A percentile compares a stretch with the other conserved stretches of the same genome.
Evolutionary conservation across 2,797 vertebrate genomes (phyloP).

Genomic region (Buphagus erythrorhynchus): DNA sequence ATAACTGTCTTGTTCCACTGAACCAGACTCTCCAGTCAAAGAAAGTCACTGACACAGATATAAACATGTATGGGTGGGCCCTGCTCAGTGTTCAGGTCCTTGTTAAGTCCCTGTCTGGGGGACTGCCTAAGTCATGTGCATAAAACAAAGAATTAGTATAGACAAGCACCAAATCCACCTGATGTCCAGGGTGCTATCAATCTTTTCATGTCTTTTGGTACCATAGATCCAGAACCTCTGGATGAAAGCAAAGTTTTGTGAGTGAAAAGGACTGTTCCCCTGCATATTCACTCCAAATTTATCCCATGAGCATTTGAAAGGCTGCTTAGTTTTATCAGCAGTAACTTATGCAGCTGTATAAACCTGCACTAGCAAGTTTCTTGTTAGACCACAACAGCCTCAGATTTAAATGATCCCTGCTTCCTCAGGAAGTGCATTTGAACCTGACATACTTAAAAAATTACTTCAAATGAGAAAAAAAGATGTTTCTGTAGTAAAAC

Average conservation of each 20-base stretch:
- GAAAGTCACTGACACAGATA: not conserved
- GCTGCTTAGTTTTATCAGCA: not conserved
- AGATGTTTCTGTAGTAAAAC: not conserved
- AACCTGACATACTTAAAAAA: not conserved
- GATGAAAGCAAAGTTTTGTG: not conserved
- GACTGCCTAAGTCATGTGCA: not conserved
- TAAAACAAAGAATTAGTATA: not conserved
- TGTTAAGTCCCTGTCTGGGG: not conserved
- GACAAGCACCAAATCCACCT: accelerated
- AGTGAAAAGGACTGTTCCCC: not conserved
- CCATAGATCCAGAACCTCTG: not conserved
- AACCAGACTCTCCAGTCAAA: not conserved
- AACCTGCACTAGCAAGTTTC: not conserved
- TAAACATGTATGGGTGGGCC: not conserved
- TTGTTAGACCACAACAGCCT: not conserved
- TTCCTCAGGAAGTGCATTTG: conserved; percentile 10
- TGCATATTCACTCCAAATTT: not conserved
- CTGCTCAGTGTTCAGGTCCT: not conserved
- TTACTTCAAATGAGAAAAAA: conserved; percentile 13
- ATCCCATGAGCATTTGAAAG: not conserved
- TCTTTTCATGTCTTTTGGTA: not conserved
- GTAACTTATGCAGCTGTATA: not conserved
- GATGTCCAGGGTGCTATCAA: not conserved
- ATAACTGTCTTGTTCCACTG: not conserved
- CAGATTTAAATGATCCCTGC: not conserved